Conservation (phyloP, 2,113 vertebrate species). For the Apistogramma diplotaenia region DNA sequence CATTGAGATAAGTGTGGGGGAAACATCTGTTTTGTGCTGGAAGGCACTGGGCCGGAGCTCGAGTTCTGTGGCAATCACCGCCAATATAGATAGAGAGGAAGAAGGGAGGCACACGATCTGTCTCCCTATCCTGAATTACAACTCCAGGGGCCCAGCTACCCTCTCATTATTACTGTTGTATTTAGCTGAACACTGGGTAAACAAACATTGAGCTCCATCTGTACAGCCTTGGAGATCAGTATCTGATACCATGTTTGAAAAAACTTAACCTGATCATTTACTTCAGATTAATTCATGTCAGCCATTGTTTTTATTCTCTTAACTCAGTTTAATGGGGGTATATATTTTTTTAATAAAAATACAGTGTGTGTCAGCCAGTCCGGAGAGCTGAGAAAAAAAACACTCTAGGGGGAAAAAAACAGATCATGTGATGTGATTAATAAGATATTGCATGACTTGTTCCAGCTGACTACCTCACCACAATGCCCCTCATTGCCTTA, state of each 20-base stretch:
- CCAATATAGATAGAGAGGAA: conserved; percentile 60
- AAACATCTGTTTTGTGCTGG: conserved; percentile 78
- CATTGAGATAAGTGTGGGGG: conserved; percentile 71
- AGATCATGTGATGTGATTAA: neutral
- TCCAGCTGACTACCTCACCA: conserved; percentile 14
- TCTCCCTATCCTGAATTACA: conserved; percentile 61
- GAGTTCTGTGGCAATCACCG: conserved; percentile 66
- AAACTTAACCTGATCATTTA: conserved; percentile 50
- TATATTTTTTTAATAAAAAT: neutral
- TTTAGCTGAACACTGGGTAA: conserved; percentile 59
- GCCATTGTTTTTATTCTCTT: neutral
- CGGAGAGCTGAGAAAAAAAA: neutral
- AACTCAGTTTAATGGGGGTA: neutral
- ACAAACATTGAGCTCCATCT: conserved; percentile 63
- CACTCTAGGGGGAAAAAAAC: neutral
- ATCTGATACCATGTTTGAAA: conserved; percentile 43
- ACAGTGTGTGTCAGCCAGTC: neutral
- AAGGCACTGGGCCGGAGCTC: conserved; percentile 55
- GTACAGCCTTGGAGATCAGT: conserved; percentile 46
- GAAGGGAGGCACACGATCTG: conserved; percentile 48
- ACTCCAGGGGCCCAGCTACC: conserved; percentile 55
- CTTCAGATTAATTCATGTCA: conserved; percentile 10
- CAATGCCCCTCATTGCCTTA: conserved; percentile 4
- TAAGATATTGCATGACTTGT: conserved; percentile 21
- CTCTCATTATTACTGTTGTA: conserved; percentile 60